Base-by-base conservation (phyloP, 2,113 vertebrate genomes). In the Stercorarius parasiticus region DNA sequence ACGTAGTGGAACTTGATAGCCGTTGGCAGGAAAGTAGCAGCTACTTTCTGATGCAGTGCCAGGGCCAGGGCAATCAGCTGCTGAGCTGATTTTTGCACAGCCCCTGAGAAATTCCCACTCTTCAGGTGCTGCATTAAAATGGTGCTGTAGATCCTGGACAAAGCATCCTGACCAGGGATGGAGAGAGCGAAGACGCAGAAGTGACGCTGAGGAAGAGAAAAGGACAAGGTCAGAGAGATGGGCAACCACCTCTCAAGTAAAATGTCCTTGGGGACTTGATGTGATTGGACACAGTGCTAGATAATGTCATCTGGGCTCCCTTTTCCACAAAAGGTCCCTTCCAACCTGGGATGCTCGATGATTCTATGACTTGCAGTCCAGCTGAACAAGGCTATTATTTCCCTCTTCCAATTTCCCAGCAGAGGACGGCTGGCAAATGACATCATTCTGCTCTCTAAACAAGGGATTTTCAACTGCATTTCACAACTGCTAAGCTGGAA, bases 1-100 rank as follows among this genome's bases (percentile, higher is more conserved):
- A 99, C 65, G 13, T 99, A 99, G 98, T 99, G 99, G 97, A 99
- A 99, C 98, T 99, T 99, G 97, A 99, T 81, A 2, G 99, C 99
- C 0, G 99, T 99, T 66, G 99, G 99, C 52, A 99, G 98, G 96
- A 99, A 99, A 4, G 97, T 97, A 85, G 98, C 86, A 76, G 99
- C 96, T 11, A 99, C 92, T 61, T 98, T 98, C 94, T 98, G 98
- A 86, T 99, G 99, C 71, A 99, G 93, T 13, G 96, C 97, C 88
- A 99, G 93, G 26, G 99, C 98, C 36, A 99, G 93, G 62, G 97
- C 97, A 82, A 99, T 97, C 43, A 99, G 95, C 72, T 98, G 97
- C 55, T 98, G 96, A 70, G 97, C 82, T 73, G 98, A 98, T 59
- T 98, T 99, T 58, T 99, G 98, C 80, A 99, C 93, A 14, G 95